Base-by-base conservation (phyloP, 1,140 invertebrate genomes). In the Ceratina australensis region DNA sequence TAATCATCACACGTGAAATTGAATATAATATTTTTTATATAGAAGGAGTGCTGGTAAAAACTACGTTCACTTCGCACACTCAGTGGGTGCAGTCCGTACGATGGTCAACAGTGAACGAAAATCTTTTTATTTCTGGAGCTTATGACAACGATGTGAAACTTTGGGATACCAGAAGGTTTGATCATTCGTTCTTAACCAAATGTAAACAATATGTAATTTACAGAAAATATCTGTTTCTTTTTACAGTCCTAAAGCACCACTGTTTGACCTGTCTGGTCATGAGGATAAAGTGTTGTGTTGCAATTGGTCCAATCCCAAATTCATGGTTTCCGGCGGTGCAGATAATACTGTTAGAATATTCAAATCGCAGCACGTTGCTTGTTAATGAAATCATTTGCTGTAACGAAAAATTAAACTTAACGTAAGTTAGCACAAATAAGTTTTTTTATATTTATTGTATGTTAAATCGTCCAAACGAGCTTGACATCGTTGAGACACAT, bases 321-420 rank as follows among this genome's bases (percentile, higher is more conserved):
- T 96, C 49, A 95, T 99, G 68, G 93, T 98, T 52, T 99, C 98
- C 72, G 99, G 98, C 22, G 96, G 97, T 10, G 95, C 97, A 33
- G 99, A 99, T 91, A 98, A 98, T 90, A 96, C 97, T 42, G 93
- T 99, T 22, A 96, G 98, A 90, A 96, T 99, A 86, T 99, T 97
- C 86, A 96, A 96, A 91, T 93, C 95, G 0, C 94, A 94, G 72
- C 81, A 89, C 74, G 78, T 84, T 33, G 33, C 74, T 26, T 54
- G 60, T 66, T 88, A 78, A 84, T 63, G 64, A 49, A 80, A 76
- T 47, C 24, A 52, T 7, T 7, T 10, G 5, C 5, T 42, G 33
- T 42, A 42, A 42, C 33, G 10, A 42, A 42, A 42, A 42, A 42
- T 42, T 42, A 10, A 42, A 42, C 33, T 65, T 18, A 67, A 54